phyloP scores from a whole-genome alignment of 2,113 vertebrate species.

The Morone saxatilis region DNA sequence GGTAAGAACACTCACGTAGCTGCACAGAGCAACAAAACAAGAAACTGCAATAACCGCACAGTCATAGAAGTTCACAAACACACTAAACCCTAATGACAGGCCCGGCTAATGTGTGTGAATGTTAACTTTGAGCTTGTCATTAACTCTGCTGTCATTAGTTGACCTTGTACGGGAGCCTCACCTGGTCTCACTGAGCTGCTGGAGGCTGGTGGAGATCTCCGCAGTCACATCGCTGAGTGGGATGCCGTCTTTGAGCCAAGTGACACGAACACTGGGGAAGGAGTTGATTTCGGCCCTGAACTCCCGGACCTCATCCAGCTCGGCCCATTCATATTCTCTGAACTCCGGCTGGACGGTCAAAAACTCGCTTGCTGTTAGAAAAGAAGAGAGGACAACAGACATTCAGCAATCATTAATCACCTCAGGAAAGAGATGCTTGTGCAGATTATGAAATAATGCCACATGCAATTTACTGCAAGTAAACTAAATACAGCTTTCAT shows the following conservation, averaged over 20 bases:
- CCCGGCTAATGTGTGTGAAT: constrained; percentile 10
- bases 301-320: constrained; percentile 92
- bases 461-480: neutral
- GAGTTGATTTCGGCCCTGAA: constrained; percentile 89
- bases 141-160: constrained; percentile 18
- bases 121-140: constrained; percentile 36
- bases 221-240: constrained; percentile 91
- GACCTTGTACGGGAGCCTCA: constrained; percentile 67
- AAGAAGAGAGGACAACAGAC: constrained; percentile 24
- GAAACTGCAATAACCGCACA: neutral
- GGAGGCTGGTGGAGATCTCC: constrained; percentile 90
- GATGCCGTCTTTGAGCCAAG: constrained; percentile 93
- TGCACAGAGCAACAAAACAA: constrained; percentile 66
- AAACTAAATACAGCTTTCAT: neutral
- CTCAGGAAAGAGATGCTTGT: neutral
- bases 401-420: neutral
- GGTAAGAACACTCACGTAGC: constrained; percentile 90
- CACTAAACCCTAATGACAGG: constrained; percentile 43
- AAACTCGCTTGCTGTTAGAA: constrained; percentile 88
- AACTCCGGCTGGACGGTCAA: constrained; percentile 88
- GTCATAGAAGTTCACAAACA: neutral
- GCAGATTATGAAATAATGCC: neutral
- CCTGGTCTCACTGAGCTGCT: constrained; percentile 89
- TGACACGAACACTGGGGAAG: constrained; percentile 89
- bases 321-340: constrained; percentile 86